A percentile compares a stretch with the other conserved stretches of the same genome.
These are phyloP conservation scores for Netelia virgata DNA, from an alignment of 2,888 invertebrate species.

Conservation along the genomic window DNA sequence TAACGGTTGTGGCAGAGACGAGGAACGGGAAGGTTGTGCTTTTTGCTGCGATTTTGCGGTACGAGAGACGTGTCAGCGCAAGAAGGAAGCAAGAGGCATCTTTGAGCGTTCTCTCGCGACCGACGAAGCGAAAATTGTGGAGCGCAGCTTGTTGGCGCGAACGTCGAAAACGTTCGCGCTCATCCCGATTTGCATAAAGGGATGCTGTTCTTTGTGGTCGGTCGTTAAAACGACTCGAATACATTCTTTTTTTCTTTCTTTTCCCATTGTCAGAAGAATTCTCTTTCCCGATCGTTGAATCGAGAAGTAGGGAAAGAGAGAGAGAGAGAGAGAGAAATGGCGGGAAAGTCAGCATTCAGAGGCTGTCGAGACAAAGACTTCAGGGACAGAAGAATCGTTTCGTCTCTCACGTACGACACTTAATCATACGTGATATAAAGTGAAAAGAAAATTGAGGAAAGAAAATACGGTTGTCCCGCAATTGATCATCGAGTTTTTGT, in stretches of 20 bases:
- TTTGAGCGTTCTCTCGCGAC: conserved; percentile 29
- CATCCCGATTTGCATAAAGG: conserved; percentile 69
- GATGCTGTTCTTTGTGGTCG: conserved; percentile 69
- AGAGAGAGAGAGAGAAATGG: background rate
- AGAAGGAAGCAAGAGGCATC: conserved; percentile 19
- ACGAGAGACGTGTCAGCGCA: conserved; percentile 32
- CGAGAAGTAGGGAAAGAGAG: background rate
- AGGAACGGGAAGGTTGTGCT: conserved; percentile 70
- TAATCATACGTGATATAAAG: conserved; percentile 4
- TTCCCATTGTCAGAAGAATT: conserved; percentile 64
- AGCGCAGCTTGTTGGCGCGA: conserved; percentile 80
- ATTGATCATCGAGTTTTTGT: conserved; percentile 29
- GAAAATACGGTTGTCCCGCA: conserved; percentile 2
- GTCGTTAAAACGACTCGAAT: conserved; percentile 57
- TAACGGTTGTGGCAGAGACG: conserved; percentile 14
- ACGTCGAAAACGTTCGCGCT: conserved; percentile 81
- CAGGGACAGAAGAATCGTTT: background rate
- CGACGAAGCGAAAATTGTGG: conserved; percentile 72
- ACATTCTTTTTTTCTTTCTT: conserved; percentile 61
- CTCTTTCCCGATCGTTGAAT: background rate
- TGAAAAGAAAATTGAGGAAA: conserved; percentile 1
- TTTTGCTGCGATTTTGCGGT: conserved; percentile 76
- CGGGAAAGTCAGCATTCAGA: background rate
- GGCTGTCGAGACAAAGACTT: background rate
- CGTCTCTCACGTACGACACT: conserved; percentile 15